Conservation (phyloP, 2,113 vertebrate genomes). For the Capra hircus region DNA sequence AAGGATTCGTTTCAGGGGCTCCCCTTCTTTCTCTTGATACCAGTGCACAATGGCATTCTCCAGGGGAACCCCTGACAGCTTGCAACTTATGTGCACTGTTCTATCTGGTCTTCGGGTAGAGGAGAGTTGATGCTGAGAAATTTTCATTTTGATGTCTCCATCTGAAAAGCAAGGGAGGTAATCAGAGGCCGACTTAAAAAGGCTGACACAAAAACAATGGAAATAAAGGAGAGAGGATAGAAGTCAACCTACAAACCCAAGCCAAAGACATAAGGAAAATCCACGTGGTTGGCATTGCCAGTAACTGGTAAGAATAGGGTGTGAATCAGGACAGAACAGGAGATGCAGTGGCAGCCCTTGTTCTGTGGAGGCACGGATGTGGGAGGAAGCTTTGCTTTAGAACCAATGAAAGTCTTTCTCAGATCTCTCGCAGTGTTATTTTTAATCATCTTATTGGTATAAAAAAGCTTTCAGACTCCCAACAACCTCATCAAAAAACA, state of each 20-base stretch:
- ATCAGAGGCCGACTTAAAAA: neutral
- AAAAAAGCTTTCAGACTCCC: neutral
- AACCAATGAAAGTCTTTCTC: neutral
- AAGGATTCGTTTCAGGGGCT: neutral
- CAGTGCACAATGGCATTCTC: neutral
- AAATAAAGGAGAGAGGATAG: neutral
- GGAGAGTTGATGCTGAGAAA: neutral
- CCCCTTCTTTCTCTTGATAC: neutral
- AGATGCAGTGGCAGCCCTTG: neutral
- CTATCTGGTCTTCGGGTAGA: fast-evolving
- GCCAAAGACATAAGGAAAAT: neutral
- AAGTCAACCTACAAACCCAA: slow-evolving; percentile 12
- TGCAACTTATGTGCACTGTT: neutral
- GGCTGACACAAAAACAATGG: neutral
- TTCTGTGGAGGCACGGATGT: neutral
- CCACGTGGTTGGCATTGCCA: neutral
- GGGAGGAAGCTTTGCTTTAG: neutral
- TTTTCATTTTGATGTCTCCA: neutral
- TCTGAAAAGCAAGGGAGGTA: slow-evolving; percentile 39
- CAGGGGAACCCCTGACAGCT: fast-evolving
- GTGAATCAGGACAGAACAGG: neutral
- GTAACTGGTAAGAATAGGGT: neutral
- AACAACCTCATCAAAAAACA: neutral
- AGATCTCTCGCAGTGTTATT: neutral
- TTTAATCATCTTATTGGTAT: neutral